Evolutionary conservation across 2,797 vertebrate genomes (phyloP).

Genomic region (Sylvia borin): DNA sequence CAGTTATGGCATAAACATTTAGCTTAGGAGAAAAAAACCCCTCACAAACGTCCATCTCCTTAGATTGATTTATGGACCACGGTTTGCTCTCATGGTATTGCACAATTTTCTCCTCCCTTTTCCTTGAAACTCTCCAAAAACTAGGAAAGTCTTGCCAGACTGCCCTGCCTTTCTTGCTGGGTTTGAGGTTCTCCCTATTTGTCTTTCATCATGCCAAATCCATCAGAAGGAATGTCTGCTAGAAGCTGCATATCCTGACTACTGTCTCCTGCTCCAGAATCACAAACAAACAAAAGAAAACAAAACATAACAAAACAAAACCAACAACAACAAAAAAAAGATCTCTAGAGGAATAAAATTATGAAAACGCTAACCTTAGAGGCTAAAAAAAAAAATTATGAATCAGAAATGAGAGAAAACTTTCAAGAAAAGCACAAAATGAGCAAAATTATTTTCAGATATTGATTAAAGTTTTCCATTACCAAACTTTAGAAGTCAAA

Average conservation of each 20-base stretch:
- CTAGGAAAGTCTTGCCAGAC: background rate
- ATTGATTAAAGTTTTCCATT: background rate
- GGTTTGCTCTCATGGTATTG: background rate
- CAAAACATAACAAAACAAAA: too few species aligned
- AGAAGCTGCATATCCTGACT: background rate
- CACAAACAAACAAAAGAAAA: background rate
- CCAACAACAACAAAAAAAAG: background rate
- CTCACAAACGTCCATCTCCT: background rate
- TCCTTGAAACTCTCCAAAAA: slow-evolving; percentile 11
- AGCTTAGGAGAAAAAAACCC: background rate
- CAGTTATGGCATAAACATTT: slow-evolving; percentile 20
- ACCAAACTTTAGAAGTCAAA: background rate
- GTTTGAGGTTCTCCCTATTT: background rate
- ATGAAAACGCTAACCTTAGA: background rate
- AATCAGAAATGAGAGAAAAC: background rate
- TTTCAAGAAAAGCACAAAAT: background rate
- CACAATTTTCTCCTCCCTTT: background rate
- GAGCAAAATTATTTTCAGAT: background rate
- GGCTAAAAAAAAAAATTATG: background rate
- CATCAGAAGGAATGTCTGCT: background rate
- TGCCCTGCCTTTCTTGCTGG: background rate
- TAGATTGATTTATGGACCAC: background rate
- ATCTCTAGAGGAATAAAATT: background rate
- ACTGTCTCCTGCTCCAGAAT: background rate
- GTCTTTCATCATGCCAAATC: background rate